Evolutionary conservation across 2,113 vertebrate species (phyloP).

Genomic region (Silurus meridionalis): DNA sequence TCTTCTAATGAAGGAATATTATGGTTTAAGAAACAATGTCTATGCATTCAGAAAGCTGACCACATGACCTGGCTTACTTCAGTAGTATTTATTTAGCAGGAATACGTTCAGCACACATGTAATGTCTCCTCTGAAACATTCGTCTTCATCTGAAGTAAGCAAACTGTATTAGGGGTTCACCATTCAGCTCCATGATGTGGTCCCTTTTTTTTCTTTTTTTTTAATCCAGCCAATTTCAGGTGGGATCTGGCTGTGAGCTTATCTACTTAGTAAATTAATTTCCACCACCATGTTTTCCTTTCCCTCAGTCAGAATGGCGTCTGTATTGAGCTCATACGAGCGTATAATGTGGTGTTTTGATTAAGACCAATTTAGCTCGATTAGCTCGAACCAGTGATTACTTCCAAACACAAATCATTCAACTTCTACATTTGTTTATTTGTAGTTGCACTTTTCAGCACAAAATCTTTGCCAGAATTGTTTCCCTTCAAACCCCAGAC

Average conservation of each 20-base stretch:
- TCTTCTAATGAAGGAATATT: background rate
- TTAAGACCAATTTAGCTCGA: slow-evolving; percentile 56
- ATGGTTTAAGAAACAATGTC: background rate
- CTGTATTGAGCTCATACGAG: slow-evolving; percentile 56
- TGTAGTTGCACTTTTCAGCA: background rate
- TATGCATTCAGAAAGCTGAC: background rate
- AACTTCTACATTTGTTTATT: slow-evolving; percentile 12
- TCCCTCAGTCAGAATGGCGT: slow-evolving; percentile 59
- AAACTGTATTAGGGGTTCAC: background rate
- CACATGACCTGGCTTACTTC: background rate
- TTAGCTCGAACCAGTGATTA: slow-evolving; percentile 52
- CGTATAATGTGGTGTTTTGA: slow-evolving; percentile 41
- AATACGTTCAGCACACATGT: background rate
- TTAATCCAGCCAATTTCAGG: too few species aligned
- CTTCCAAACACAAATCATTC: slow-evolving; percentile 47
- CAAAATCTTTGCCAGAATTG: background rate
- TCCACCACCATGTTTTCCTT: slow-evolving; percentile 26
- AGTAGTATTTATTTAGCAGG: background rate
- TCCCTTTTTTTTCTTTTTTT: too few species aligned
- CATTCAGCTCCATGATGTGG: slow-evolving; percentile 6
- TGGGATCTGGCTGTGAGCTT: slow-evolving; percentile 6
- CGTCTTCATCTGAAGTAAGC: background rate
- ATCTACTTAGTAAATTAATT: slow-evolving; percentile 30
- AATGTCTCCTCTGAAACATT: background rate
- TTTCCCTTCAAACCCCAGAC: background rate